These are phyloP conservation scores for Ochropleura leucogaster DNA, from an alignment of 2,888 invertebrate species.

Conservation along the genomic window DNA sequence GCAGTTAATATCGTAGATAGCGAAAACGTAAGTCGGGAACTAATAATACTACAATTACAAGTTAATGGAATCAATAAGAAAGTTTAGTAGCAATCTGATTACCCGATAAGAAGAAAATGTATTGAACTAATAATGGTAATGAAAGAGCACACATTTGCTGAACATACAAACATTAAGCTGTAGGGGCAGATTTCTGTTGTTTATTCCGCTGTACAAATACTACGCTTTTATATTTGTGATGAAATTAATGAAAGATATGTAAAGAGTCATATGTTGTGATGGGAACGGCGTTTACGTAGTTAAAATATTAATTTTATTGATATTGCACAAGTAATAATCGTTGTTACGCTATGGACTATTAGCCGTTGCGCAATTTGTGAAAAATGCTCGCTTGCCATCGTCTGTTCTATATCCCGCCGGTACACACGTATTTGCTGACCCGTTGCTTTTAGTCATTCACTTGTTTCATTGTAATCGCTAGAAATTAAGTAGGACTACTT, in stretches of 20 bases:
- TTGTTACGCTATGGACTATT: constrained; percentile 34
- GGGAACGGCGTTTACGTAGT: constrained; percentile 3
- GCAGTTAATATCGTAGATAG: neutral
- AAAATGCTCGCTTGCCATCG: constrained; percentile 53
- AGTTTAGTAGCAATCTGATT: constrained; percentile 43
- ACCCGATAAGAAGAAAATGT: constrained; percentile 23
- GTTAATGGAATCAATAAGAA: constrained; percentile 35
- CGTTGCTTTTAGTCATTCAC: neutral
- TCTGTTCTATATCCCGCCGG: constrained; percentile 33
- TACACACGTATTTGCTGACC: constrained; percentile 34
- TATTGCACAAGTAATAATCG: constrained; percentile 51
- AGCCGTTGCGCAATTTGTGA: constrained; percentile 44
- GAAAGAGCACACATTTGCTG: constrained; percentile 34
- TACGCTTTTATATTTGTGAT: constrained; percentile 32
- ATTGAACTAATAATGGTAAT: constrained; percentile 37
- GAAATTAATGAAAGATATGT: constrained; percentile 15
- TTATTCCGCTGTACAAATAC: constrained; percentile 22
- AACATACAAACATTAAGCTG: constrained; percentile 8
- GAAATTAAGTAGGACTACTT: constrained; percentile 17
- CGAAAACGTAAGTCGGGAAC: constrained; percentile 6
- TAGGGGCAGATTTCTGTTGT: constrained; percentile 29
- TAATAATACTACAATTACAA: constrained; percentile 29
- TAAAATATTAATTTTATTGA: constrained; percentile 32
- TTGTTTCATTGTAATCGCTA: neutral
- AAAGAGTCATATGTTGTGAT: constrained; percentile 4